These are phyloP conservation scores for Spinus pinus DNA, from an alignment of 2,797 vertebrate genomes.

Conservation along the genomic window DNA sequence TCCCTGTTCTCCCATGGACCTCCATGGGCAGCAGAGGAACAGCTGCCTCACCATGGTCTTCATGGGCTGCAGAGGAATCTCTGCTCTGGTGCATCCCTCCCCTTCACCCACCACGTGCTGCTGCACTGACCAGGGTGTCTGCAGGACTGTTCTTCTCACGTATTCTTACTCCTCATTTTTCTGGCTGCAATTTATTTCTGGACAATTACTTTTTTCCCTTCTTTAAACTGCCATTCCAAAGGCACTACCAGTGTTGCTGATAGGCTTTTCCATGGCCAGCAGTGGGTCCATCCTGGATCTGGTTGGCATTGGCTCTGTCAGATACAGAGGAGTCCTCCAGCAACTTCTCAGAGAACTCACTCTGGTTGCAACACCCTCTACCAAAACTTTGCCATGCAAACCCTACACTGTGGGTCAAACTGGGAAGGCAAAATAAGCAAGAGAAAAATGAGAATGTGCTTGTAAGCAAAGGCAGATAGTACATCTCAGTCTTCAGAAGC, in stretches of 20 bases:
- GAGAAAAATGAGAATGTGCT: not conserved
- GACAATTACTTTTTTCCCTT: too few relatives aligned
- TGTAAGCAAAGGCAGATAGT: not conserved
- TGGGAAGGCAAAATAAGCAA: not conserved
- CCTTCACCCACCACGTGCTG: not conserved
- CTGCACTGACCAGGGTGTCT: not conserved
- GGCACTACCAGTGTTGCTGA: accelerated
- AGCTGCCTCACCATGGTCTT: not conserved
- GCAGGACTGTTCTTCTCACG: not conserved
- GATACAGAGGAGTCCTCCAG: accelerated
- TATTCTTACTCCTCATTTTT: not conserved
- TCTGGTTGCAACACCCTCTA: not conserved
- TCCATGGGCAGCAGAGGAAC: not conserved
- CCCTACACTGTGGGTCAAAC: not conserved
- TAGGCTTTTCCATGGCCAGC: not conserved
- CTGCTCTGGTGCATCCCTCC: not conserved
- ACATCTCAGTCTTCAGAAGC: accelerated
- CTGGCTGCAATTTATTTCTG: not conserved
- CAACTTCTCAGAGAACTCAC: not conserved
- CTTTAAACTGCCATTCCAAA: not conserved
- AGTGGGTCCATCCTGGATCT: not conserved
- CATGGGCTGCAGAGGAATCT: not conserved
- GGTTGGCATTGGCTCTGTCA: accelerated
- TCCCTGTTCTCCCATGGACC: not conserved
- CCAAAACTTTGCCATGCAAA: not conserved